Evolutionary conservation across 2,797 vertebrate genomes (phyloP), one percentile per base, ranked within the genome.

Genomic region (Erpetoichthys calabaricus): DNA sequence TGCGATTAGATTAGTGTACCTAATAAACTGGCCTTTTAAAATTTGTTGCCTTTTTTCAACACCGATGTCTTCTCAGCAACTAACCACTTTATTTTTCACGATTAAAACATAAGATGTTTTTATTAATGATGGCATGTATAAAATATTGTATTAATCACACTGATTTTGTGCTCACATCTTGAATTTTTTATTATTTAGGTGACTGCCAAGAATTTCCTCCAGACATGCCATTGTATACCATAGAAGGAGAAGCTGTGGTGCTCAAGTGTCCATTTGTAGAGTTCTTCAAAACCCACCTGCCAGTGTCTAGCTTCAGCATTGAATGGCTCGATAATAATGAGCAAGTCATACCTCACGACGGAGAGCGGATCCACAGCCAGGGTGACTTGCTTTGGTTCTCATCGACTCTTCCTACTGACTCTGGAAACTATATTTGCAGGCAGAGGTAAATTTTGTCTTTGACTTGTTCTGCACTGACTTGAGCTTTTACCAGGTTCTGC

Each of bases 401-500:
- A 57, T 91, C 92, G 4, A 83, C 75, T 44, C 63, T 49, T 59
- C 45, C 61, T 5, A 79, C 75, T 1, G 91, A 98, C 70, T 86
- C 90, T 0, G 93, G 89, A 47, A 64, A 78, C 7, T 97, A 95
- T 47, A 64, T 72, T 62, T 96, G 92, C 68, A 83, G 77, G 0
- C 67, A 79, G 75, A 91, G 92, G 93, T 94, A 58, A 51, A 61
- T 8, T 6, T 8, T 7, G 25, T 25, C 25, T 25, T 25, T 25
- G 25, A 25, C 25, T 25, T 25, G 25, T 25, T 25, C 25, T 25
- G 25, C 25, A 25, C 25, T 25, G 25, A 25, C 25, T 25, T 25
- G 25, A 25, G 25, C 25, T 25, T 1, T 25, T 25, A n/a, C 25
- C 25, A 25, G 25, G 25, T 25, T 25, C 25, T 25, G 25, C 25